These are phyloP conservation scores for Actinia equina DNA, from an alignment of 64 coral and sea anemone species.

Conservation along the genomic window DNA sequence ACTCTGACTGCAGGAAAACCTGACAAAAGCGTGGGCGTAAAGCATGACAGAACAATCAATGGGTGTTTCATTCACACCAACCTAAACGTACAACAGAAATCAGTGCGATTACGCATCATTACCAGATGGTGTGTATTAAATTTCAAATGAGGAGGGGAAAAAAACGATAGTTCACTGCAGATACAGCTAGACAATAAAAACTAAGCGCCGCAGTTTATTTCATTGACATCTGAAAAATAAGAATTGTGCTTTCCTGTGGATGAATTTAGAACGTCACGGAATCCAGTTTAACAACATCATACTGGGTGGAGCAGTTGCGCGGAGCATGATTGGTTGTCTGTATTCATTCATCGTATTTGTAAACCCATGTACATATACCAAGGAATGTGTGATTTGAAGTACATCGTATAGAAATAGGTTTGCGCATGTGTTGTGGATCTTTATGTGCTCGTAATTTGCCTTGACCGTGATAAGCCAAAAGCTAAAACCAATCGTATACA, in stretches of 20 bases:
- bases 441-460: neutral
- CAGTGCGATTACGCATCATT: neutral
- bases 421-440: neutral
- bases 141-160: neutral
- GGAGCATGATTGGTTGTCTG: neutral
- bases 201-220: neutral
- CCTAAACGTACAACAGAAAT: slow-evolving; percentile 14
- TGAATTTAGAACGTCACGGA: neutral
- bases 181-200: neutral
- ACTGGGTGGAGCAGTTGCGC: neutral
- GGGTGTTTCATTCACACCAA: slow-evolving; percentile 1
- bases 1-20: neutral
- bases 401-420: neutral
- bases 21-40: slow-evolving; percentile 8
- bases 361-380: neutral
- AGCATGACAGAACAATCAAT: neutral
- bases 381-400: neutral
- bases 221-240: neutral
- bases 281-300: too few species aligned
- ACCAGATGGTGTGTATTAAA: neutral
- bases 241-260: neutral
- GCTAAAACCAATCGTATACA: neutral
- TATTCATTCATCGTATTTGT: neutral
- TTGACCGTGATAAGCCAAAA: slow-evolving; percentile 11
- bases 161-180: neutral